Evolutionary conservation across 2,888 invertebrate genomes (phyloP), one percentile per base, ranked within the genome.

Genomic region (Teinopalpus imperialis): DNA sequence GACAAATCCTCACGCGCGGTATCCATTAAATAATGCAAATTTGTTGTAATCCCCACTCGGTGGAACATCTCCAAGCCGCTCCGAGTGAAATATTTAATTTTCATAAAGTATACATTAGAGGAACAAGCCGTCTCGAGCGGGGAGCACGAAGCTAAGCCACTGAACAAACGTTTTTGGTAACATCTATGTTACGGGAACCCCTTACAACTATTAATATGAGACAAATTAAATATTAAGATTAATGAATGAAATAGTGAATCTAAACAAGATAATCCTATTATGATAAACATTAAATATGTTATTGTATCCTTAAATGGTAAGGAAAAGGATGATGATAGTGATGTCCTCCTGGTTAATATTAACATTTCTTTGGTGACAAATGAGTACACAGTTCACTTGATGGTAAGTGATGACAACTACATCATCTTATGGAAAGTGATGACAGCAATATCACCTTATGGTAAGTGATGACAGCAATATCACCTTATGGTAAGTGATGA

Each of bases 21-120:
- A 78, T 81, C 82, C 81, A 88, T 88, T 87, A 87, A 78, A 81
- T 78, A 82, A 88, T 88, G 87, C 85, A 87, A 88, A 88, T 88
- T 83, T 77, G 79, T 79, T 82, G 85, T 87, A 86, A 85, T 86
- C 88, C 85, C 75, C 68, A 68, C 73, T 73, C 70, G 59, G 67
- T 52, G 68, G 67, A 70, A 68, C 70, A 67, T 67, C 68, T 69
- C 61, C 54, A 56, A 60, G 65, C 63, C 66, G 65, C 69, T 70
- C 63, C 60, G 74, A 81, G 78, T 78, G 81, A 85, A 82, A 86
- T 88, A 86, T 88, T 87, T 86, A 87, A 88, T 87, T 87, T 88
- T 87, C 86, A 87, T 85, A 86, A 86, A 85, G 83, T 83, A 77
- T 81, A 77, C 80, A 81, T 85, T 81, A 81, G 72, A 74, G 63